phyloP scores from a whole-genome alignment of 2,113 vertebrate genomes.

The Protomyctophum bolini region DNA sequence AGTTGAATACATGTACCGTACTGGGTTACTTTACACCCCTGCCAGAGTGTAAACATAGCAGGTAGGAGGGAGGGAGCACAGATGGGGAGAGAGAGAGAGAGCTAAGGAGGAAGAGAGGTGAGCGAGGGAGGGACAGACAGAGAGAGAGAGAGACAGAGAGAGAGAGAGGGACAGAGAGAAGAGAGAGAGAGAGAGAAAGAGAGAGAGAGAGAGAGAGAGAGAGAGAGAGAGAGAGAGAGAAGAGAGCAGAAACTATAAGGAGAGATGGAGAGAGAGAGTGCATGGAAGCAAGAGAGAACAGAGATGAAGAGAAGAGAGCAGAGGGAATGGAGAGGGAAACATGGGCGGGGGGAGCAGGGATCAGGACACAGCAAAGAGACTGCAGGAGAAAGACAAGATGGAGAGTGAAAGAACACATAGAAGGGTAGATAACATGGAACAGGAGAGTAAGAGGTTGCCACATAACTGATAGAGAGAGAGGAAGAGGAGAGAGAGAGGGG shows the following conservation, averaged over 20 bases:
- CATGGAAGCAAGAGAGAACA: slow-evolving; percentile 9
- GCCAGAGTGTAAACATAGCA: slow-evolving; percentile 6
- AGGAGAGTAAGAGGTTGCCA: background rate
- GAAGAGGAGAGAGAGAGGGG: background rate
- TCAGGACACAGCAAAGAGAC: slow-evolving; percentile 36
- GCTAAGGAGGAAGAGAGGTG: slow-evolving; percentile 1
- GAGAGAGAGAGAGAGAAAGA: slow-evolving; percentile 10
- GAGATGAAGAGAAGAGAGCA: slow-evolving; percentile 32
- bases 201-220: slow-evolving; percentile 8
- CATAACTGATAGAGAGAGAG: background rate
- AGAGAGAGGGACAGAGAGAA: slow-evolving; percentile 7
- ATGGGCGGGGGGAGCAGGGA: slow-evolving; percentile 41
- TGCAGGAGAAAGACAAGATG: too few relatives aligned
- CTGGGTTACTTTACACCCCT: too few relatives aligned
- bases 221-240: slow-evolving; percentile 30
- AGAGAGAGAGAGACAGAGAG: slow-evolving; percentile 2
- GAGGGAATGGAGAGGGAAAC: slow-evolving; percentile 4
- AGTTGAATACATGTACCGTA: too few relatives aligned
- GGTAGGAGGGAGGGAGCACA: slow-evolving; percentile 7
- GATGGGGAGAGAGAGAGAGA: background rate
- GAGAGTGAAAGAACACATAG: too few relatives aligned
- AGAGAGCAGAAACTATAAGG: background rate
- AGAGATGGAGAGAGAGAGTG: background rate
- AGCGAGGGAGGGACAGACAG: slow-evolving; percentile 3
- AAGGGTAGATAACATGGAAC: too few relatives aligned